Conservation (phyloP, 2,888 invertebrate genomes). For the Daptonema setosum region DNA sequence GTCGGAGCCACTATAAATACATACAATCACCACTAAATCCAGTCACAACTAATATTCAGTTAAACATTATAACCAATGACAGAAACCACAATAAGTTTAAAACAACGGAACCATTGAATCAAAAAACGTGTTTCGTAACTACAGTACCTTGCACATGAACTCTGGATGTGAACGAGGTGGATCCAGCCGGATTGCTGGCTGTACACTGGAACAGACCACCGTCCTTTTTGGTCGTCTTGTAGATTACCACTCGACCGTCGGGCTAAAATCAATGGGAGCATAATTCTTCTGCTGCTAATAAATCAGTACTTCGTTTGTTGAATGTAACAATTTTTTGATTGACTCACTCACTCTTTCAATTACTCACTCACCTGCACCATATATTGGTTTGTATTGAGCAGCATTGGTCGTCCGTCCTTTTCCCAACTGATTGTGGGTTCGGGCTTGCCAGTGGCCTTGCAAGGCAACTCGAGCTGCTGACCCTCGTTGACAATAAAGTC, state of each 20-base stretch:
- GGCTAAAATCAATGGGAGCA: slow-evolving; percentile 5
- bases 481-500: slow-evolving; percentile 13
- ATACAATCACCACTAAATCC: no score
- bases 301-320: no score
- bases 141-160: slow-evolving; percentile 6
- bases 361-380: slow-evolving; percentile 2
- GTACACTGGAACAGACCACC: slow-evolving; percentile 31
- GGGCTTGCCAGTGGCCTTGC: slow-evolving; percentile 23
- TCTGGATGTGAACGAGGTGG: slow-evolving; percentile 15
- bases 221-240: slow-evolving; percentile 4
- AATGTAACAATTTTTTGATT: no score
- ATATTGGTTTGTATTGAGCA: slow-evolving; percentile 2
- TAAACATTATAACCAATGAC: no score
- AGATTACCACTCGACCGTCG: slow-evolving; percentile 4
- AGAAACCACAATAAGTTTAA: no score
- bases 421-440: slow-evolving; percentile 25
- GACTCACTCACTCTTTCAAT: no score
- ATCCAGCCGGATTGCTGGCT: slow-evolving; percentile 30
- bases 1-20: slow-evolving; percentile 10
- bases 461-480: slow-evolving; percentile 14
- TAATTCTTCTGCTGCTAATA: no score
- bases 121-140: no score
- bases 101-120: no score
- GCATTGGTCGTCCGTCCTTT: slow-evolving; percentile 18
- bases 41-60: no score